phyloP scores from a whole-genome alignment of 92 coral and sea anemone species.

The Hydrozoanthus gracilis region DNA sequence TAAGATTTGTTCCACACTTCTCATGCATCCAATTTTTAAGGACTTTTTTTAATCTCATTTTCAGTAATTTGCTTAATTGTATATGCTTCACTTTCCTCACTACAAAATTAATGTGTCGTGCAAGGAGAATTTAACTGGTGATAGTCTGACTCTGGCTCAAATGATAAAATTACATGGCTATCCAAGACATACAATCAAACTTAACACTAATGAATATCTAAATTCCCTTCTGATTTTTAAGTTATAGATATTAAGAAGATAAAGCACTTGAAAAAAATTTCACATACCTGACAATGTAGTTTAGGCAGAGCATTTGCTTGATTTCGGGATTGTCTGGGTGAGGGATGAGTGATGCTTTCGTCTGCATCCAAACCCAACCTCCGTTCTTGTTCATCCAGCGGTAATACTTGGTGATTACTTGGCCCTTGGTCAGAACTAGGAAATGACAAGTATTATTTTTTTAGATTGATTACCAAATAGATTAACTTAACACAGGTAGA shows the following conservation, averaged over 20 bases:
- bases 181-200: neutral
- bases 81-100: too few relatives aligned
- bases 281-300: constrained; percentile 90
- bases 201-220: neutral
- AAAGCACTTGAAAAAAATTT: neutral
- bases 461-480: neutral
- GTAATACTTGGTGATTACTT: constrained; percentile 91
- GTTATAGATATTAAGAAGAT: neutral
- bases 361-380: constrained; percentile 99
- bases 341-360: constrained; percentile 87
- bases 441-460: neutral
- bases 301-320: constrained; percentile 88
- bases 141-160: too few relatives aligned
- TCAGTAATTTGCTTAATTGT: too few relatives aligned
- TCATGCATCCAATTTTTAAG: too few relatives aligned
- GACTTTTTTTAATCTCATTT: too few relatives aligned
- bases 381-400: constrained; percentile 99
- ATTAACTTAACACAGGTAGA: too few relatives aligned
- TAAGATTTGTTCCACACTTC: too few relatives aligned
- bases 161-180: too few relatives aligned
- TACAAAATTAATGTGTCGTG: too few relatives aligned
- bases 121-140: too few relatives aligned
- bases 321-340: constrained; percentile 90
- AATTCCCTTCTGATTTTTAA: neutral
- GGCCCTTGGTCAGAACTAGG: constrained; percentile 91